phyloP scores from a whole-genome alignment of 2,797 vertebrate genomes.

The Parauchenoglanis ngamensis region DNA sequence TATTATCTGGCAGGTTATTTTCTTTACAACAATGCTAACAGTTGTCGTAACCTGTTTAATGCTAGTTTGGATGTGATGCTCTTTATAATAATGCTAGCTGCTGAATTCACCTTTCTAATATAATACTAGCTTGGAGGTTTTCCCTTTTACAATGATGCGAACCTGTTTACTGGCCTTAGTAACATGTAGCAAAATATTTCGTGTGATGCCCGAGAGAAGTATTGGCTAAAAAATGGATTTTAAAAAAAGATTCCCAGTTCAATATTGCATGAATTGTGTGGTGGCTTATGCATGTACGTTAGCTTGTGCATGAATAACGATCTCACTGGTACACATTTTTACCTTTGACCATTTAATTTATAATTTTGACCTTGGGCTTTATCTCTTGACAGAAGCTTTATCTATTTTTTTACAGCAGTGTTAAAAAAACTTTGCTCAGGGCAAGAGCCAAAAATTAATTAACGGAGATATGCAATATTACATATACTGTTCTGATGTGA shows the following conservation, averaged over 20 bases:
- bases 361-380: slow-evolving; percentile 8
- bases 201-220: not conserved
- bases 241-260: not conserved
- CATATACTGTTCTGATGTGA: not conserved
- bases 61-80: not conserved
- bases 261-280: not conserved
- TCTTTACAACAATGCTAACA: not conserved
- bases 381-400: slow-evolving; percentile 5
- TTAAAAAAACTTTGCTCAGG: not conserved
- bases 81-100: not conserved
- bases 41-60: not conserved
- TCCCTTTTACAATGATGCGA: not conserved
- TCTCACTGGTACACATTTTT: not conserved
- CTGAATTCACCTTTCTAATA: not conserved
- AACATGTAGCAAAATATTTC: not conserved
- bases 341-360: not conserved
- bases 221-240: not conserved
- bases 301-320: not conserved
- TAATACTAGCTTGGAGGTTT: not conserved
- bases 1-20: not conserved
- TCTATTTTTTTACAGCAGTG: slow-evolving; percentile 1
- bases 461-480: not conserved
- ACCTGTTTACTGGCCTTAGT: not conserved
- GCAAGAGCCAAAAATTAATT: not conserved
- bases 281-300: not conserved